These are phyloP conservation scores for Phlogophora meticulosa DNA, from an alignment of 2,888 invertebrate species.

Conservation along the genomic window DNA sequence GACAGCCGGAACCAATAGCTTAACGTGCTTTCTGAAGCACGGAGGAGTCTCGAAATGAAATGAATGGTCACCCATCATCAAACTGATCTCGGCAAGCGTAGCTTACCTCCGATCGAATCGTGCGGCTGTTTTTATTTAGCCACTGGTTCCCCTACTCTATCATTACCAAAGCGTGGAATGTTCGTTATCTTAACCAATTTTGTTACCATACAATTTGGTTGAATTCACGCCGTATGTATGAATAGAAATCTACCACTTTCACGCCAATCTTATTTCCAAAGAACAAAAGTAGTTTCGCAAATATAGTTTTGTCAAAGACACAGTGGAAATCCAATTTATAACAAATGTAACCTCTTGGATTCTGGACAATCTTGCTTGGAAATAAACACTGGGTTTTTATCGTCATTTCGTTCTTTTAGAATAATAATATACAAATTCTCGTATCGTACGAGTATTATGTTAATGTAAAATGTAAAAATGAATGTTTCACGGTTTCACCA, in stretches of 20 bases:
- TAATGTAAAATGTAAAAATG: background rate
- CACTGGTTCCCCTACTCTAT: too few relatives aligned
- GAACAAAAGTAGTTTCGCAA: constrained; percentile 56
- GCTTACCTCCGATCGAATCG: too few relatives aligned
- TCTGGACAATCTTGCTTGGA: constrained; percentile 36
- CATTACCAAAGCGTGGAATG: background rate
- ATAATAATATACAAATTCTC: background rate
- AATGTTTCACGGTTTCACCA: constrained; percentile 1
- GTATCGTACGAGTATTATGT: background rate
- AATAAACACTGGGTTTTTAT: constrained; percentile 40
- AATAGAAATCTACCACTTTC: constrained; percentile 41
- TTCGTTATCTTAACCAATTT: background rate
- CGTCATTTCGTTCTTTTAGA: constrained; percentile 1
- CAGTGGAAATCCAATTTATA: constrained; percentile 60
- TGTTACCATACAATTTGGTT: background rate
- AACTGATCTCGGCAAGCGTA: too few relatives aligned
- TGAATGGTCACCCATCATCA: too few relatives aligned
- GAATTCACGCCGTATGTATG: constrained; percentile 6
- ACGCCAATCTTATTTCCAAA: constrained; percentile 53
- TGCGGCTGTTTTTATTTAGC: too few relatives aligned
- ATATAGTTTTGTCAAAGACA: constrained; percentile 50
- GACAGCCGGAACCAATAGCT: too few relatives aligned
- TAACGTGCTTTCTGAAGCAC: too few relatives aligned
- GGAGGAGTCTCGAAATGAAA: too few relatives aligned
- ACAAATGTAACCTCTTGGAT: constrained; percentile 52